These are phyloP conservation scores for Aythya baeri DNA, from an alignment of 2,113 vertebrate genomes.

Conservation along the genomic window DNA sequence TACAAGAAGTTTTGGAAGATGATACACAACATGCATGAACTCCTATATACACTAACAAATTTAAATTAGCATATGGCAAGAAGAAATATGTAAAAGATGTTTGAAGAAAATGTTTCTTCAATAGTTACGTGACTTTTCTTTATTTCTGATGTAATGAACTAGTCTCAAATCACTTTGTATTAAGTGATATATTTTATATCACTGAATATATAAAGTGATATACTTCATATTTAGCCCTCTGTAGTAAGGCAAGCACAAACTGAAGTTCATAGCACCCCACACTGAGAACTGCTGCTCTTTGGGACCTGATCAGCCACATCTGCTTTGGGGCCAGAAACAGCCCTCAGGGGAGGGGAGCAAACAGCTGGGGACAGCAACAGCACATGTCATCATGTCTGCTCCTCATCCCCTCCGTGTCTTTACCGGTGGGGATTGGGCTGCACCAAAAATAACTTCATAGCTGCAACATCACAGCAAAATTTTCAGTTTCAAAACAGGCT, in stretches of 20 bases:
- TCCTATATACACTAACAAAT: background rate
- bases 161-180: background rate
- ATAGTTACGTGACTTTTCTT: background rate
- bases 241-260: background rate
- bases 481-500: fast-evolving
- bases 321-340: background rate
- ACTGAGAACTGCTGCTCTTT: background rate
- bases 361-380: constrained; percentile 8
- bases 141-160: background rate
- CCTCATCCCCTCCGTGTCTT: background rate
- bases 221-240: background rate
- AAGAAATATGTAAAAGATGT: background rate
- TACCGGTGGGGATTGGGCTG: background rate
- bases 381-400: constrained; percentile 3
- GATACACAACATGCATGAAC: background rate
- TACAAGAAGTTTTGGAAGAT: background rate
- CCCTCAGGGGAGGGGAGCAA: background rate
- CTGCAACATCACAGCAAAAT: background rate
- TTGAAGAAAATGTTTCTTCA: constrained; percentile 22
- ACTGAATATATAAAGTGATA: too few relatives aligned
- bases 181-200: too few relatives aligned
- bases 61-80: background rate
- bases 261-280: background rate
- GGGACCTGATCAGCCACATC: background rate
- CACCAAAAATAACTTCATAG: background rate